Evolutionary conservation across 2,113 vertebrate species (phyloP), one percentile per base, ranked within the genome.

Genomic region (Ardeotis arabs): DNA sequence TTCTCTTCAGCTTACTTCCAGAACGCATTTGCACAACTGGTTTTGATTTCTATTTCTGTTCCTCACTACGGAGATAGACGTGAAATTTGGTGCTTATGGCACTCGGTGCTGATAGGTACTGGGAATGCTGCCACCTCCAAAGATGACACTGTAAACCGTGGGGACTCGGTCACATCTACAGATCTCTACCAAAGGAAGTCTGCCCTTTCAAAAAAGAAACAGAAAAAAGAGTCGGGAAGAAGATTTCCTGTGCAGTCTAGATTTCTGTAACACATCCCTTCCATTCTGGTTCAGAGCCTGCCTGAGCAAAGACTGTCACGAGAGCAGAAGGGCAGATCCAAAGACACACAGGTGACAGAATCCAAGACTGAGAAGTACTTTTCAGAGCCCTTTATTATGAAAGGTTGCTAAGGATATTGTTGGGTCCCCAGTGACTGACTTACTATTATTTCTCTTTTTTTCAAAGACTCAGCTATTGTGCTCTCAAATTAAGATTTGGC

Each of bases 401-500:
- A 90, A 92, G 35, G 64, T 75, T 92, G 68, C 88, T 89, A 90
- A 73, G 77, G 87, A 92, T 91, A 89, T 84, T 41, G 35, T 64
- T 89, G 31, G 33, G 69, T 69, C 45, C 29, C 44, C 59, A 79
- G 73, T 41, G 60, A 84, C 70, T 75, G 25, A 44, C 41, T 44
- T 84, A 56, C 44, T 70, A 20, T 58, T 49, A 62, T 87, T 69
- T 73, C 35, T 50, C 58, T 28, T 39, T 88, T 74, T 90, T 89
- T 70, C 37, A 82, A 81, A 87, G 66, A 49, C 81, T 91, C 24
- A 37, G 44, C 84, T 94, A 85, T 89, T 96, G 81, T 89, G 74
- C 35, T 95, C 74, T 96, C 89, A 96, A 94, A 95, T 93, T 93
- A 93, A 95, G 84, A 96, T 79, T 86, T 96, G 94, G 91, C 94